Percentiles rank a stretch among this genome's conserved stretches.
These are phyloP conservation scores for Pluvianellus socialis DNA, from an alignment of 2,113 vertebrate genomes.

Conservation along the genomic window DNA sequence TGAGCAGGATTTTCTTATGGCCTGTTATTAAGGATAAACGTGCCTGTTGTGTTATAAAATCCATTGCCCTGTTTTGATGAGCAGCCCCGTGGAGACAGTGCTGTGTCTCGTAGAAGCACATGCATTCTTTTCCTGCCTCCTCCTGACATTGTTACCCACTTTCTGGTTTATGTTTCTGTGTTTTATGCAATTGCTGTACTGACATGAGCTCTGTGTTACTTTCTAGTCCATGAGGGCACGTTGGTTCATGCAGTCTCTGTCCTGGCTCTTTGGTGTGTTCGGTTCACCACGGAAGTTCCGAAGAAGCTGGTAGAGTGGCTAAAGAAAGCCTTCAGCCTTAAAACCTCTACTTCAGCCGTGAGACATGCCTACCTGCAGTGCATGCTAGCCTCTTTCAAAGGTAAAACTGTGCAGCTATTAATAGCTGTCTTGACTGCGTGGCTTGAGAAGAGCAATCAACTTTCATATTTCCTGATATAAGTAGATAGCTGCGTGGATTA, in stretches of 20 bases:
- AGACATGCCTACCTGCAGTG: slow-evolving; percentile 93
- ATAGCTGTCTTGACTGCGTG: not conserved
- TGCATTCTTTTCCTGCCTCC: not conserved
- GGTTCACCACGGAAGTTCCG: slow-evolving; percentile 87
- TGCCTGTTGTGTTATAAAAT: not conserved
- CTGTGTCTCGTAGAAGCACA: not conserved
- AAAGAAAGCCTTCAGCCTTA: slow-evolving; percentile 94
- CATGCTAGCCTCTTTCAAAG: slow-evolving; percentile 91
- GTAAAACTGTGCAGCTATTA: slow-evolving; percentile 66
- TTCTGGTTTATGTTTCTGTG: not conserved
- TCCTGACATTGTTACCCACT: not conserved
- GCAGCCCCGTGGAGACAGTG: not conserved
- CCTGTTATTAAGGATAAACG: not conserved
- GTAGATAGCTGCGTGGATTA: not conserved
- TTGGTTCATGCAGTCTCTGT: slow-evolving; percentile 90
- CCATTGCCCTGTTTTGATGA: not conserved
- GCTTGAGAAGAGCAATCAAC: not conserved
- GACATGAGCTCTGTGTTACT: not conserved
- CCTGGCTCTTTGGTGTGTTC: slow-evolving; percentile 90
- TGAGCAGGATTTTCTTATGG: not conserved
- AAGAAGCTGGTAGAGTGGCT: slow-evolving; percentile 88
- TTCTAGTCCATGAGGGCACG: slow-evolving; percentile 91
- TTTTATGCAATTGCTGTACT: not conserved
- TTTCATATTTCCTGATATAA: not conserved
- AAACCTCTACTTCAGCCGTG: slow-evolving; percentile 90